These are phyloP conservation scores for Cherax quadricarinatus DNA, from an alignment of 1,140 invertebrate species.

Conservation along the genomic window DNA sequence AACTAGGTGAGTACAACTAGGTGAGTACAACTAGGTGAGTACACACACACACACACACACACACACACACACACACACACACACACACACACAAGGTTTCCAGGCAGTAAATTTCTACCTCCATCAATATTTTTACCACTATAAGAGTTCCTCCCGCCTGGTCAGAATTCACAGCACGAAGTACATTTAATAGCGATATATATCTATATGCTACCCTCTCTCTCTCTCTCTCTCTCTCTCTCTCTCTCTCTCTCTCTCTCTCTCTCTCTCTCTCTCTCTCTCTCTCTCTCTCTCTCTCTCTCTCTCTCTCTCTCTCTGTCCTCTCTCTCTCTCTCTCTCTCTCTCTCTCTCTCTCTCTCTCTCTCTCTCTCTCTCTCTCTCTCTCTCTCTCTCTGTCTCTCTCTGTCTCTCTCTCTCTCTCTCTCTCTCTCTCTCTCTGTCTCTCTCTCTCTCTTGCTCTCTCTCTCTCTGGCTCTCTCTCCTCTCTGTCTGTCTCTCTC, in stretches of 20 bases:
- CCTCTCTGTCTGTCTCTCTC: slow-evolving; percentile 9
- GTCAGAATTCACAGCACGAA: too few relatives aligned
- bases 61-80: too few relatives aligned
- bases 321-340: background rate
- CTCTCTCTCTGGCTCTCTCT: slow-evolving; percentile 4
- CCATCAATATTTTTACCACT: too few relatives aligned
- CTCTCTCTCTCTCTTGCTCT: slow-evolving; percentile 6
- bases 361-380: slow-evolving; percentile 17
- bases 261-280: slow-evolving; percentile 21
- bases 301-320: background rate
- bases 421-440: slow-evolving; percentile 9
- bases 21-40: too few relatives aligned
- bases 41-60: too few relatives aligned
- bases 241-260: background rate
- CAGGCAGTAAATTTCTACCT: too few relatives aligned
- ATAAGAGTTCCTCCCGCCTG: too few relatives aligned
- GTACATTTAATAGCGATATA: background rate
- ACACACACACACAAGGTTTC: too few relatives aligned
- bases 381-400: slow-evolving; percentile 11
- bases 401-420: background rate
- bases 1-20: too few relatives aligned
- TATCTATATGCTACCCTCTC: background rate
- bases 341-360: slow-evolving; percentile 11
- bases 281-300: background rate
- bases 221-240: background rate